Evolutionary conservation across 2,888 invertebrate genomes (phyloP).

Genomic region (Spodoptera exigua): DNA sequence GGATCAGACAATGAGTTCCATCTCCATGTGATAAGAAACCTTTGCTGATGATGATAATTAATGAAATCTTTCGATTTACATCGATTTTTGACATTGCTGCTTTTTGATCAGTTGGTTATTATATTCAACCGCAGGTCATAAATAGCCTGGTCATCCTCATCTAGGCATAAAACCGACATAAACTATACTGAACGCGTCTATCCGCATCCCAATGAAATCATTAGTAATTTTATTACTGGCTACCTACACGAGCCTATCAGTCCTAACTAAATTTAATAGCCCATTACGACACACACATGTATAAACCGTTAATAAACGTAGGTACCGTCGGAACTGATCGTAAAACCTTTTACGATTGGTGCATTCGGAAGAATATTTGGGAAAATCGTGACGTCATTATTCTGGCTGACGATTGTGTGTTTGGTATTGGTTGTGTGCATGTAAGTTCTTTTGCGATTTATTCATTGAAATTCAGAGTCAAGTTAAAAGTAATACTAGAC

Average conservation of each 20-base stretch:
- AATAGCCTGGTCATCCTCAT: too few species aligned
- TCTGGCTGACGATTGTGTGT: constrained; percentile 71
- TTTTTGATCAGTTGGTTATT: too few species aligned
- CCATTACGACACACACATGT: constrained; percentile 68
- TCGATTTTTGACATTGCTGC: too few species aligned
- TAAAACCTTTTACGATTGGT: constrained; percentile 84
- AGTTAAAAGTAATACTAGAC: too few species aligned
- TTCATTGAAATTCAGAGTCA: too few species aligned
- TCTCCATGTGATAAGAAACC: too few species aligned
- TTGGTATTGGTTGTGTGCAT: constrained; percentile 51
- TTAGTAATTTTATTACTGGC: constrained; percentile 54
- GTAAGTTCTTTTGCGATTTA: constrained; percentile 27
- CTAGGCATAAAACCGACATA: background rate
- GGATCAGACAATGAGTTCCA: too few species aligned
- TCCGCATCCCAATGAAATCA: constrained; percentile 58
- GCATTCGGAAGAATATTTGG: constrained; percentile 86
- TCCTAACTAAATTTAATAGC: constrained; percentile 59
- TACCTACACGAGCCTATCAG: constrained; percentile 47
- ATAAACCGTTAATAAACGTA: constrained; percentile 79
- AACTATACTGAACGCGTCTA: constrained; percentile 8
- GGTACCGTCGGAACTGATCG: constrained; percentile 66
- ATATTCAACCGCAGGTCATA: too few species aligned
- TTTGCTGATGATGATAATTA: too few species aligned
- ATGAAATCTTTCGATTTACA: too few species aligned
- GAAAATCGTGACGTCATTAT: constrained; percentile 79